Evolutionary conservation across 2,113 vertebrate genomes (phyloP), one percentile per base, ranked within the genome.

Genomic region (Rallus limicola): DNA sequence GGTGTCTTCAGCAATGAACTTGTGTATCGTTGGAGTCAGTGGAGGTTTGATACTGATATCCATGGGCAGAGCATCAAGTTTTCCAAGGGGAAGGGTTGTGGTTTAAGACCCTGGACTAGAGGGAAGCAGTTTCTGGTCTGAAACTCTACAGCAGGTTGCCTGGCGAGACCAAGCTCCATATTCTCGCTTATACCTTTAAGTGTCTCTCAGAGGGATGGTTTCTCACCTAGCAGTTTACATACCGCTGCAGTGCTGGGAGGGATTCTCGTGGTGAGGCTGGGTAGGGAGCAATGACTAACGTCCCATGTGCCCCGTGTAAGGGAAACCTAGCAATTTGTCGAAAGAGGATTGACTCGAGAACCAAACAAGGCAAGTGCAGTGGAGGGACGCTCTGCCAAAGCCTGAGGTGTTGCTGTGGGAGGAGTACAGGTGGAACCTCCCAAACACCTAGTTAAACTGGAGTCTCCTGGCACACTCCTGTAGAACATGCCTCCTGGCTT

Each of bases 391-490:
- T 31, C 81, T 93, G 92, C 92, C 83, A 71, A 56, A 70, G 65
- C 56, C 48, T 0, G 4, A 85, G 92, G 94, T 90, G 64, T 79
- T 86, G 68, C 68, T 78, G 85, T 85, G 93, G 91, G 93, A 96
- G 93, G 85, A 87, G 81, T 56, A 29, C 25, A 58, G 88, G 86
- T 87, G 96, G 85, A 91, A 52, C 65, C 70, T 81, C 74, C 72
- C 65, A 42, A 53, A 86, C n/a, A 69, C 86, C 74, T 58, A 4
- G 80, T 75, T 93, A n/a, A 65, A 87, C 92, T 87, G 88, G 92
- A 95, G 92, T 58, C 33, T 93, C 80, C 90, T 95, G 93, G 96
- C 92, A 95, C 91, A 10, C 70, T 92, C 63, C 83, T 2, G 13
- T 59, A 69, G 82, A 90, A 75, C 52, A 52, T 63, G 23, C 36